Base-by-base conservation (phyloP, 2,888 invertebrate species). In the Amorpha juglandis region DNA sequence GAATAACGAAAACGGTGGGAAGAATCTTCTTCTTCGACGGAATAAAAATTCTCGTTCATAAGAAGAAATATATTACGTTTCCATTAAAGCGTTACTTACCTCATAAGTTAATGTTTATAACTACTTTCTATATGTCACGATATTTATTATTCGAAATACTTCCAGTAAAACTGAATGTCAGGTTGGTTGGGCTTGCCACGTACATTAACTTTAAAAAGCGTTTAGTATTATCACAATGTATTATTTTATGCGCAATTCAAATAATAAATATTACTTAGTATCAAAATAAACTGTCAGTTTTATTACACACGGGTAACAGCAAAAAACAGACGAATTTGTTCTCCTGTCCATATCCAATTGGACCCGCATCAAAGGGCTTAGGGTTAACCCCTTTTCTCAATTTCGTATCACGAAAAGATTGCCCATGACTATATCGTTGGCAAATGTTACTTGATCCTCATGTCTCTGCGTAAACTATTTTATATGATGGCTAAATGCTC, bases 291-390 rank as follows among this genome's bases (percentile, higher is more conserved):
- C 68, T 89, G 92, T 91, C 92, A 91, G 86, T 91, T 90, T 91
- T 91, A 92, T 88, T 89, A 88, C 86, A 81, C 83, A 81, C 83
- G 84, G 88, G 88, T 89, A 91, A 89, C 84, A 88, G 89, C 89
- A 85, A 90, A 91, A 84, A 89, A 79, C 79, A 77, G 79, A 88
- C 87, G 85, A 91, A 90, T 86, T 85, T 80, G 83, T 88, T 85
- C 83, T 85, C 80, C 84, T 90, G 92, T 92, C 91, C 86, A 86
- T 85, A 88, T 82, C 84, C 88, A 89, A 93, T 91, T 92, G 82
- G 88, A 92, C 93, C 93, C 92, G 89, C 87, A 83, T 93, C 93
- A 93, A 92, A 87, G 71, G 88, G 93, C 90, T 92, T 92, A 91
- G 71, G 70, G 73, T 90, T 85, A 91, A 91, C 83, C 92, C 92